These are phyloP conservation scores for Zaprionus inermis DNA, from an alignment of 1,140 invertebrate species.

Conservation along the genomic window DNA sequence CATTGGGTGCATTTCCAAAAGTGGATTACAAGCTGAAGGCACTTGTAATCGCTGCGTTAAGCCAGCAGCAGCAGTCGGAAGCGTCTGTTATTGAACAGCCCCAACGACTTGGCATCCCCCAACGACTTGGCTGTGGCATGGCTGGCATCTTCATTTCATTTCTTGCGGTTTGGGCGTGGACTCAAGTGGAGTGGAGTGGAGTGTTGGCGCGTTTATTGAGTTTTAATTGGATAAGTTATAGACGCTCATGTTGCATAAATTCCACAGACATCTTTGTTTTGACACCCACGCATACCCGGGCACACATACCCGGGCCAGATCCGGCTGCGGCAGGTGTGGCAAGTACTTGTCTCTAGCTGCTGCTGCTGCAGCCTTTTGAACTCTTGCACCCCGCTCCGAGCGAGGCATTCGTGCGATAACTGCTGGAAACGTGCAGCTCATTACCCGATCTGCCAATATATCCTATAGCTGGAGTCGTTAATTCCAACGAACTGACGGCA, in stretches of 20 bases:
- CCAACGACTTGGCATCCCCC: conserved; percentile 25
- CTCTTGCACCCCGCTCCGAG: conserved; percentile 15
- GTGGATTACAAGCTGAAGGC: conserved; percentile 81
- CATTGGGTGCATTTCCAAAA: conserved; percentile 76
- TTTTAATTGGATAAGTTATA: conserved; percentile 83
- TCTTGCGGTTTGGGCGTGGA: conserved; percentile 14
- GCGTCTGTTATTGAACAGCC: conserved; percentile 66
- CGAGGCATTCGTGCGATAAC: conserved; percentile 68
- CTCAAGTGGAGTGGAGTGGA: background rate
- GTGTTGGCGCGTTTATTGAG: conserved; percentile 72
- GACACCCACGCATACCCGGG: conserved; percentile 49
- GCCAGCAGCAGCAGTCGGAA: conserved; percentile 33
- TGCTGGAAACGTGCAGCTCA: conserved; percentile 64
- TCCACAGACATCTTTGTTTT: conserved; percentile 76
- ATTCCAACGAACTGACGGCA: background rate
- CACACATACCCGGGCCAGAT: conserved; percentile 26
- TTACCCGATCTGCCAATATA: conserved; percentile 48
- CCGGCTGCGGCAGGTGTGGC: conserved; percentile 22
- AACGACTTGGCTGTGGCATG: conserved; percentile 40
- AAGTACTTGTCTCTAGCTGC: background rate
- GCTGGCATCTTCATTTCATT: conserved; percentile 72
- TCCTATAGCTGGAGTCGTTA: background rate
- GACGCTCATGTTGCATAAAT: conserved; percentile 81
- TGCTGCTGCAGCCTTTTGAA: conserved; percentile 30
- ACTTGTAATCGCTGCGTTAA: conserved; percentile 83